Percentiles rank a stretch among this genome's conserved stretches.
phyloP scores from a whole-genome alignment of 1,140 invertebrate species.

The Formica exsecta region DNA sequence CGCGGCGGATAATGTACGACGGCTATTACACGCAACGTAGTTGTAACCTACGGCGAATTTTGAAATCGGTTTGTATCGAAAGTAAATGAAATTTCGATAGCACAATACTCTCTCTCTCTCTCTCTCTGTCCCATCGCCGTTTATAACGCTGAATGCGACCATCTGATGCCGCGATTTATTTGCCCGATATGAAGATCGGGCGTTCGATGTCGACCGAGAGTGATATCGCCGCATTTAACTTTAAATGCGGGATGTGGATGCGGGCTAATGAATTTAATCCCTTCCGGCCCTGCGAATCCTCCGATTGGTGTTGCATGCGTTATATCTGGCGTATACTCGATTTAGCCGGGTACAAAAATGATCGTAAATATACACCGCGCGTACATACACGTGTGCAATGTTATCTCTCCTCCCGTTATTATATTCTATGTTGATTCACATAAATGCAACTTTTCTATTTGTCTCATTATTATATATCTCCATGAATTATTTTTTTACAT shows the following conservation, averaged over 20 bases:
- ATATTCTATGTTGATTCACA: not conserved
- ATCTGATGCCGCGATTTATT: conserved; percentile 46
- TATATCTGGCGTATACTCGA: conserved; percentile 13
- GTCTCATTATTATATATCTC: not conserved
- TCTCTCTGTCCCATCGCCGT: not conserved
- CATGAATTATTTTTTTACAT: not conserved
- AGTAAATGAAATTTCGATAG: conserved; percentile 38
- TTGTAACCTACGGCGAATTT: not conserved
- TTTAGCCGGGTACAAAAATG: not conserved
- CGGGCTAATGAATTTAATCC: conserved; percentile 57
- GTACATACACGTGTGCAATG: not conserved
- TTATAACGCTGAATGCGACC: conserved; percentile 42
- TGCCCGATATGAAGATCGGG: conserved; percentile 32
- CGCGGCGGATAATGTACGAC: conserved; percentile 45
- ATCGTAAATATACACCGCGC: not conserved
- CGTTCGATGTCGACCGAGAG: conserved; percentile 34
- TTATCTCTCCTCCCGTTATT: not conserved
- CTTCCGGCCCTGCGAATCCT: conserved; percentile 31
- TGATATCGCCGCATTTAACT: conserved; percentile 42
- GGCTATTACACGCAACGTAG: conserved; percentile 1
- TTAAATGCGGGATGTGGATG: conserved; percentile 41
- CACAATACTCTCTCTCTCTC: not conserved
- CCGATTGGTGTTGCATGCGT: conserved; percentile 6
- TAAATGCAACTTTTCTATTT: not conserved
- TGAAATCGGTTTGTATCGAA: conserved; percentile 18